Evolutionary conservation across 1,140 invertebrate genomes (phyloP), one percentile per base, ranked within the genome.

Genomic region (Aphis gossypii): DNA sequence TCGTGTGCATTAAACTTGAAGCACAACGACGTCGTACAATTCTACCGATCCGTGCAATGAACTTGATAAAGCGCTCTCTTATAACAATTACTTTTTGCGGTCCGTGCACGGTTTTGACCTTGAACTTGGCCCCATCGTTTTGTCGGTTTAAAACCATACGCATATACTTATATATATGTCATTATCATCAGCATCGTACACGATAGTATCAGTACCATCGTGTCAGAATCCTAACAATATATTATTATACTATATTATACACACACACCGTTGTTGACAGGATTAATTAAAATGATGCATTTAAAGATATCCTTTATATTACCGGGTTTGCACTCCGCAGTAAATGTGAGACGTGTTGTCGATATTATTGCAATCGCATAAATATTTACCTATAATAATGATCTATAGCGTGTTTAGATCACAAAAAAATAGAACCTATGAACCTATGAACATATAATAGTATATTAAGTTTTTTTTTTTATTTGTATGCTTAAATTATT

Each of bases 61-160:
- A 89, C 87, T 89, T 89, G 87, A 56, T 56, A 38, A 89, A 56
- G 35, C n/a, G 46, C 38, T 25, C 46, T 87, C 86, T 48, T 46
- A 35, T 54, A 56, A 89, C 87, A 56, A 89, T 89, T 38, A 89
- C 51, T 89, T 38, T 89, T 89, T 89, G 86, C 87, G 21, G 21
- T 89, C 23, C 87, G 48, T 56, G 48, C 51, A 25, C 87, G 35
- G n/a, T 38, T 38, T 54, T 89, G 20, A 89, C 87, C 87, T 89
- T 89, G 87, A 89, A 89, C 87, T 89, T 56, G 87, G 48, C 87
- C 87, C 87, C 87, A 21, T 89, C 87, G n/a, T 51, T 54, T 89
- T 35, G 48, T 89, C 48, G 46, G n/a, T 38, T 20, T 54, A 51
- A 51, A 41, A 6, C 23, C 23, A 46, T 86, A n/a, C 7, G 30